Percentiles rank a stretch among this genome's conserved stretches.
phyloP scores from a whole-genome alignment of 2,113 vertebrate species.

The Hyperoodon ampullatus region DNA sequence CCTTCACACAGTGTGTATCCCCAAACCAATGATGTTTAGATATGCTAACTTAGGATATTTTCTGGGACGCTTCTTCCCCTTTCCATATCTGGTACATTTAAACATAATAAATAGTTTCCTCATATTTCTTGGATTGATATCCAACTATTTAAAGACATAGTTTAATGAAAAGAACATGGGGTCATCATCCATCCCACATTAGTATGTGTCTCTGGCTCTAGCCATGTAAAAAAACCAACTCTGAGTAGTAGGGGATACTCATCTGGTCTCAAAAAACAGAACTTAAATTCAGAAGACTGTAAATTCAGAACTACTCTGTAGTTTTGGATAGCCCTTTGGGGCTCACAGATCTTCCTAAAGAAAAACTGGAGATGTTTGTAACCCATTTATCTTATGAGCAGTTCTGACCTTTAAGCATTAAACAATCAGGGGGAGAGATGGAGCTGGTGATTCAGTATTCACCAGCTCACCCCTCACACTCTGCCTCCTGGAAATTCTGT shows the following conservation, averaged over 20 bases:
- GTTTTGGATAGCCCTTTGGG: not conserved
- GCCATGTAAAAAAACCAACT: not conserved
- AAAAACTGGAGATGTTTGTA: not conserved
- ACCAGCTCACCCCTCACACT: not conserved
- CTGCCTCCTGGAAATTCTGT: not conserved
- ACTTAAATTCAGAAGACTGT: not conserved
- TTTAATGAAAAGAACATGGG: not conserved
- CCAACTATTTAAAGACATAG: not conserved
- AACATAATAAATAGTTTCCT: not conserved
- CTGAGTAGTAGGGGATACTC: not conserved
- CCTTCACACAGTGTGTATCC: not conserved
- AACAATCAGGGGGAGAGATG: not conserved
- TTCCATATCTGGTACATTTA: not conserved
- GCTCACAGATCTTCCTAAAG: not conserved
- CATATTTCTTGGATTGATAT: not conserved
- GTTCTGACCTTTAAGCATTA: not conserved
- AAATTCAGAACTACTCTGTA: not conserved
- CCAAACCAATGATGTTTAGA: not conserved
- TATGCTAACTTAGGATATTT: not conserved
- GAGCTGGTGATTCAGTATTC: not conserved
- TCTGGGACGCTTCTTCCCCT: not conserved
- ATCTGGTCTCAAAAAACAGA: not conserved
- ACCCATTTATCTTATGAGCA: not conserved
- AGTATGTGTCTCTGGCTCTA: not conserved
- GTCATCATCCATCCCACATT: not conserved